Base-by-base conservation (phyloP, 2,888 invertebrate genomes). In the Sicus ferrugineus region DNA sequence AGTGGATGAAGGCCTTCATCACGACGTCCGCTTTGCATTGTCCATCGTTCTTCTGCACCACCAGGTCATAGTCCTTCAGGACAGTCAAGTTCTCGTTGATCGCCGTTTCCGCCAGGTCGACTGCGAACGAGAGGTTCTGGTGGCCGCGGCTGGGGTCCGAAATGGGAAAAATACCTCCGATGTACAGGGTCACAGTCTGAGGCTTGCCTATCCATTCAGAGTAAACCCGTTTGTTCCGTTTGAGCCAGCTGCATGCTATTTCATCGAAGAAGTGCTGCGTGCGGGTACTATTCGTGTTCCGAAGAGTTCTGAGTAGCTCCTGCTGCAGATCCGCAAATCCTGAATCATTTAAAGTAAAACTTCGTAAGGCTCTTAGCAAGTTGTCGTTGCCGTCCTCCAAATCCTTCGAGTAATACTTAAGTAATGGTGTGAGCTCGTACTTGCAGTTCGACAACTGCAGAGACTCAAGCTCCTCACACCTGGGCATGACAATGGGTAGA, bases 1-100 rank as follows among this genome's bases (percentile, higher is more conserved):
- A 91, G 73, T 91, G 89, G 68, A 93, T 92, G 80, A 93, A 93
- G 0, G 89, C 87, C 73, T 90, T 91, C 90, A 93, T 90, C 0
- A 92, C 93, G 74, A 88, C 87, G 78, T 93, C 93, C 0, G 92
- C 75, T 69, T 88, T 88, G 80, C 93, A 94, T 74, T 90, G 87
- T 0, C 92, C 92, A 77, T 93, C 89, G 58, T 87, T 86, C 0
- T 86, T 85, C 11, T 88, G 75, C 70, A 93, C 78, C 50, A 86
- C 81, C 21, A 94, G 78, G 16, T 87, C 83, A 78, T 91, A 91
- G 74, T 91, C 88, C 0, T 86, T 82, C 31, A 93, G 82, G 11
- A 93, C 81, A 0, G 85, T 83, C 0, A 80, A 76, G 78, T 91
- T 89, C 0, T 73, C 71, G 78, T 93, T 93, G 65, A 94, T 87